These are phyloP conservation scores for Galeopsomyia nigrocyanea DNA, from an alignment of 2,888 invertebrate species.

Conservation along the genomic window DNA sequence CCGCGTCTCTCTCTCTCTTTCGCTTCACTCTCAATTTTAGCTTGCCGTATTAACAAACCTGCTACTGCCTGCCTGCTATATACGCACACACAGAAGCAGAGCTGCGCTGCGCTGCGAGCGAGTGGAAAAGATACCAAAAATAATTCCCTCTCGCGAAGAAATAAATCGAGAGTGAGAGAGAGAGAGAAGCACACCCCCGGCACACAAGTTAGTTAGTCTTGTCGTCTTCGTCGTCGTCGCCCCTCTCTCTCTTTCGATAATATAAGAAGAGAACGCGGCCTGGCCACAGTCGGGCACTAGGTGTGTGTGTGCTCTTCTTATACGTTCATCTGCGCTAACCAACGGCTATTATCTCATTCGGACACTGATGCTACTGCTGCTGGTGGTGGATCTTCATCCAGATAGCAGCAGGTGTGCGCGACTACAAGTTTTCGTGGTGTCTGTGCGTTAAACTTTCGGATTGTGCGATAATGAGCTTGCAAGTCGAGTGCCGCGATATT, in stretches of 20 bases:
- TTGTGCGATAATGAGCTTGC: too few relatives aligned
- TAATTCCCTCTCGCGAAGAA: conserved; percentile 65
- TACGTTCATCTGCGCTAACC: too few relatives aligned
- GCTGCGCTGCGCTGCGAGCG: conserved; percentile 10
- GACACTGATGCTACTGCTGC: too few relatives aligned
- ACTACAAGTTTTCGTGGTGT: too few relatives aligned
- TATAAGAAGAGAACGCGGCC: conserved; percentile 19
- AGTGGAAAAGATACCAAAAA: conserved; percentile 68
- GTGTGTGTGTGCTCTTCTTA: conserved; percentile 19
- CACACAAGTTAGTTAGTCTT: conserved; percentile 8
- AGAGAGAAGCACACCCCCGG: conserved; percentile 35
- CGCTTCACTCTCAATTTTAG: conserved; percentile 43
- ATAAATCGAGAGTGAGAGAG: conserved; percentile 59
- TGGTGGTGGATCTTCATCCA: too few relatives aligned
- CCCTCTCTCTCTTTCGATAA: conserved; percentile 9
- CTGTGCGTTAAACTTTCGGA: too few relatives aligned
- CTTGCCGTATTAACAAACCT: conserved; percentile 36
- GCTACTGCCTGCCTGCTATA: not conserved
- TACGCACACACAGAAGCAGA: not conserved
- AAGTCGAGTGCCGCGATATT: too few relatives aligned
- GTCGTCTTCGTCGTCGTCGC: not conserved
- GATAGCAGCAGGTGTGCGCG: too few relatives aligned
- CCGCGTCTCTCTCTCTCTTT: not conserved
- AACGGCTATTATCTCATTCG: too few relatives aligned
- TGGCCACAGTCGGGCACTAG: conserved; percentile 34